These are phyloP conservation scores for Python bivittatus DNA, from an alignment of 2,113 vertebrate genomes.

Conservation along the genomic window DNA sequence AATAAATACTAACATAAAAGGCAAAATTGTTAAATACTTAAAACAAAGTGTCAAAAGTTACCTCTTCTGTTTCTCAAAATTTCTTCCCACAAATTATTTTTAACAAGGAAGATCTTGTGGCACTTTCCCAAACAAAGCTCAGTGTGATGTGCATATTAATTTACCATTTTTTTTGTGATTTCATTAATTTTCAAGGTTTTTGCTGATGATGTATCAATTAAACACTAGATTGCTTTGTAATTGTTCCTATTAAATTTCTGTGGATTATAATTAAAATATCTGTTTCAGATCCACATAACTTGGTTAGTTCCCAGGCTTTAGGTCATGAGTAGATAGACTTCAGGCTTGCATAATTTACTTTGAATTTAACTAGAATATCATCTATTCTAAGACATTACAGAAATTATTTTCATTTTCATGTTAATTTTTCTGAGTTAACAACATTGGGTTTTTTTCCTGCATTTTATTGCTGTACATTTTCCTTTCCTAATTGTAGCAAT, in stretches of 20 bases:
- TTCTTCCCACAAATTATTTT: background rate
- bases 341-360: background rate
- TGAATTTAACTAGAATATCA: background rate
- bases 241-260: background rate
- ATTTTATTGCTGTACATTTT: background rate
- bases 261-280: background rate
- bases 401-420: background rate
- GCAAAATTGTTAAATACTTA: background rate
- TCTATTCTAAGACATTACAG: background rate
- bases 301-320: background rate
- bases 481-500: background rate
- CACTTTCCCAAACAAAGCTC: background rate
- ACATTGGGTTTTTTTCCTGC: background rate
- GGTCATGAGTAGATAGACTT: background rate
- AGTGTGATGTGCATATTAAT: background rate
- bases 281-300: background rate
- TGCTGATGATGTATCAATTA: background rate
- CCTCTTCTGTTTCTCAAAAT: background rate
- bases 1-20: background rate
- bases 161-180: background rate
- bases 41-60: conserved; percentile 2
- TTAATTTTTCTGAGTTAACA: background rate
- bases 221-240: background rate
- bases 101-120: background rate
- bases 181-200: background rate